Evolutionary conservation across 2,797 vertebrate species (phyloP), one percentile per base, ranked within the genome.

Genomic region (Coreius guichenoti): DNA sequence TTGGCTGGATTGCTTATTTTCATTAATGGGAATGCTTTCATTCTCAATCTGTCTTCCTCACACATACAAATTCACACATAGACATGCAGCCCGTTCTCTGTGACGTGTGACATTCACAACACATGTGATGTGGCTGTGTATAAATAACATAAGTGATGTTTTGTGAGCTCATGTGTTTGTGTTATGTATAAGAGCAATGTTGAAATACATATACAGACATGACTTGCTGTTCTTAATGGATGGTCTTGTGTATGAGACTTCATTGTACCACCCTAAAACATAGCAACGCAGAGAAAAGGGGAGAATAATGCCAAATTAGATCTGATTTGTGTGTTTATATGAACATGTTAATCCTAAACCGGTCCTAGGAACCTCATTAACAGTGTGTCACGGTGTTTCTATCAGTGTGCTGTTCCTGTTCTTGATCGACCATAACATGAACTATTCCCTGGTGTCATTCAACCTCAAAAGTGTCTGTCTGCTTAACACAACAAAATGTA

Each of bases 1-100:
- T 92, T 95, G 92, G 91, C 92, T 91, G 82, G 87, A 86, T 80
- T 80, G 87, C 89, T 90, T 88, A 86, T 87, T 88, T 91, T 92
- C 90, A 91, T 91, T 86, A 78, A 91, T 90, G 85, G 61, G 67
- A 85, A 92, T 91, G 82, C 83, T 77, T 31, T 84, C 51, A 78
- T 89, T 84, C 75, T 87, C 31, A 49, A 69, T 73, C 61, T 82
- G 21, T 90, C 70, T 70, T 14, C 67, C 45, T 45, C 82, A 51
- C 36, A 51, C 74, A 65, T 47, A 31, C 80, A 78, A 21, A 70
- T 69, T 58, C 21, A 80, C 39, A 81, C 63, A 80, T n/a, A 76
- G 29, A 81, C 61, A 83, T 26, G 75, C 51, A 76, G 12, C 7
- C 51, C n/a, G 56, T 31, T 61, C 21, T 47, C 54, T 47, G 39